Conservation (phyloP, 2,113 vertebrate genomes). For the Ia io region DNA sequence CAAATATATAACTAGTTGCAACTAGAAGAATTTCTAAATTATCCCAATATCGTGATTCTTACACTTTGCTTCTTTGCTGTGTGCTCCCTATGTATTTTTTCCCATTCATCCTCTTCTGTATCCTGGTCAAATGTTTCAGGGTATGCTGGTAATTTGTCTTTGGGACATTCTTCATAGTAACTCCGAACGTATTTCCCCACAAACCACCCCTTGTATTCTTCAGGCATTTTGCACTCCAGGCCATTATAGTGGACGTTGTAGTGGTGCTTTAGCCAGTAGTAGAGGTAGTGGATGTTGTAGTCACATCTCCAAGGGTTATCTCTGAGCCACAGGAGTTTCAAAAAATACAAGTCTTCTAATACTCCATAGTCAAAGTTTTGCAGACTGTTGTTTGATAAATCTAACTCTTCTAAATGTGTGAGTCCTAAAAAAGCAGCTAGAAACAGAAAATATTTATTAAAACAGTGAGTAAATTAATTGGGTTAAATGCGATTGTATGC, state of each 20-base stretch:
- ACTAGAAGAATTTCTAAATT: constrained; percentile 25
- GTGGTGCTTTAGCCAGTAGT: constrained; percentile 97
- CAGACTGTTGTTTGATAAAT: constrained; percentile 95
- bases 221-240: constrained; percentile 90
- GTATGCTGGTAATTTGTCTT: constrained; percentile 85
- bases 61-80: constrained; percentile 81
- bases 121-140: constrained; percentile 85
- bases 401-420: constrained; percentile 91
- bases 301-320: constrained; percentile 97
- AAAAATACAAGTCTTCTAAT: constrained; percentile 96
- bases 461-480: background rate
- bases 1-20: constrained; percentile 45
- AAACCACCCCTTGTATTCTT: constrained; percentile 93
- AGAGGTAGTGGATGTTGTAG: constrained; percentile 98
- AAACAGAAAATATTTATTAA: constrained; percentile 66
- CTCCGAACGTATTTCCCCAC: constrained; percentile 95
- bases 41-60: constrained; percentile 84
- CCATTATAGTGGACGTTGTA: constrained; percentile 90
- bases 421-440: constrained; percentile 94
- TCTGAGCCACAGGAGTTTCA: constrained; percentile 89
- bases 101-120: constrained; percentile 84
- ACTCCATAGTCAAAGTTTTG: constrained; percentile 94
- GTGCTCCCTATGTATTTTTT: constrained; percentile 78
- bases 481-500: background rate
- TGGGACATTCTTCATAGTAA: constrained; percentile 96